phyloP scores from a whole-genome alignment of 2,888 invertebrate species.

The Epirrhoe tristata region DNA sequence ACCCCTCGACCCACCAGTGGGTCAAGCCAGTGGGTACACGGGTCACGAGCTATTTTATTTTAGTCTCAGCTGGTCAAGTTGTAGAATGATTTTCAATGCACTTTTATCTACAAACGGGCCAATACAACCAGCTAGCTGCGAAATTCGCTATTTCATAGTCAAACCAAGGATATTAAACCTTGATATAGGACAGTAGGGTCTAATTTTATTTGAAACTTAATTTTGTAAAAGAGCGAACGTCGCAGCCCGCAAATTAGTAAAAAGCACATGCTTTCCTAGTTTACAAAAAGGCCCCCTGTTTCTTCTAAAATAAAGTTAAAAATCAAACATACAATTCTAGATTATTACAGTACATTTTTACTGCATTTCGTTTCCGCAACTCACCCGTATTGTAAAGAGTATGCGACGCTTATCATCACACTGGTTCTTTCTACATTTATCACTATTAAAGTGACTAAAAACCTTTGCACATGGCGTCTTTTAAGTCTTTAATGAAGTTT shows the following conservation, averaged over 20 bases:
- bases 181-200: too few relatives aligned
- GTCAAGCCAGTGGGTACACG: too few relatives aligned
- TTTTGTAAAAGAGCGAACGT: background rate
- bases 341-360: background rate
- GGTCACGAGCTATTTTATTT: too few relatives aligned
- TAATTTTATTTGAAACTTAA: background rate
- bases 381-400: background rate
- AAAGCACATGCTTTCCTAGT: background rate
- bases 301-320: conserved; percentile 12
- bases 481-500: too few relatives aligned
- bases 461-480: background rate
- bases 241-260: background rate
- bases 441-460: background rate
- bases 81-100: conserved; percentile 4
- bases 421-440: background rate
- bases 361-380: background rate
- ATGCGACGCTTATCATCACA: background rate
- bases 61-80: conserved; percentile 1
- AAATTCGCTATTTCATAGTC: background rate
- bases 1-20: too few relatives aligned
- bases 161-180: too few relatives aligned
- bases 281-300: conserved; percentile 24
- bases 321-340: background rate
- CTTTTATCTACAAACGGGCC: background rate
- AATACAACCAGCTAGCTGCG: background rate